Evolutionary conservation across 2,888 invertebrate genomes (phyloP).

Genomic region (Hipparchia sbordonii): DNA sequence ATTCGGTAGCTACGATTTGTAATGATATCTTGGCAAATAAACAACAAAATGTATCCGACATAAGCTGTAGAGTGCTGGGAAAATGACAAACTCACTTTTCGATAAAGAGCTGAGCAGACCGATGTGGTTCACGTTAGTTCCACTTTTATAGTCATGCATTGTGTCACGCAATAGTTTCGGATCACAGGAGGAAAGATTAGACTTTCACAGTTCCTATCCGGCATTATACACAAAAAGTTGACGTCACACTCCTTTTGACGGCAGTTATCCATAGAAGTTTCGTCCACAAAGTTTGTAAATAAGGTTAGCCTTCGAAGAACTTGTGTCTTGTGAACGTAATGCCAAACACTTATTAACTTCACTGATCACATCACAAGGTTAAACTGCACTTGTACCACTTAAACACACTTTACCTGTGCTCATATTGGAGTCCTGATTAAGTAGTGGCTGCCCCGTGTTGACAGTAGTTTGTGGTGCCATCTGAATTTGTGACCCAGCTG

Average conservation of each 20-base stretch:
- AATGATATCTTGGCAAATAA: conserved; percentile 15
- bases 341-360: conserved; percentile 65
- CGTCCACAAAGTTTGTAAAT: conserved; percentile 57
- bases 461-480: conserved; percentile 97
- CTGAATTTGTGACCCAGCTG: conserved; percentile 98
- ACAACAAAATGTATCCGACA: conserved; percentile 30
- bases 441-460: conserved; percentile 91
- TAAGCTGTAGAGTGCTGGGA: conserved; percentile 33
- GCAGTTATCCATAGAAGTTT: conserved; percentile 65
- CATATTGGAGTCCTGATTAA: conserved; percentile 99
- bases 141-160: conserved; percentile 79
- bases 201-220: conserved; percentile 78
- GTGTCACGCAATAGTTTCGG: conserved; percentile 69
- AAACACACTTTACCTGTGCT: conserved; percentile 91
- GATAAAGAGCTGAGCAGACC: conserved; percentile 74
- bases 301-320: conserved; percentile 60
- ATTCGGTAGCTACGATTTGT: background rate
- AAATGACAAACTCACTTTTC: conserved; percentile 70
- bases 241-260: conserved; percentile 74
- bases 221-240: conserved; percentile 74
- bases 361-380: conserved; percentile 68
- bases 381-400: conserved; percentile 70
- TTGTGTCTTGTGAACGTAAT: conserved; percentile 52
- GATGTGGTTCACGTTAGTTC: conserved; percentile 75
- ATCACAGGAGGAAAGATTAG: conserved; percentile 68